Percentiles rank a stretch among this genome's conserved stretches.
phyloP scores from a whole-genome alignment of 2,888 invertebrate genomes.

The Andricus quercusramuli region DNA sequence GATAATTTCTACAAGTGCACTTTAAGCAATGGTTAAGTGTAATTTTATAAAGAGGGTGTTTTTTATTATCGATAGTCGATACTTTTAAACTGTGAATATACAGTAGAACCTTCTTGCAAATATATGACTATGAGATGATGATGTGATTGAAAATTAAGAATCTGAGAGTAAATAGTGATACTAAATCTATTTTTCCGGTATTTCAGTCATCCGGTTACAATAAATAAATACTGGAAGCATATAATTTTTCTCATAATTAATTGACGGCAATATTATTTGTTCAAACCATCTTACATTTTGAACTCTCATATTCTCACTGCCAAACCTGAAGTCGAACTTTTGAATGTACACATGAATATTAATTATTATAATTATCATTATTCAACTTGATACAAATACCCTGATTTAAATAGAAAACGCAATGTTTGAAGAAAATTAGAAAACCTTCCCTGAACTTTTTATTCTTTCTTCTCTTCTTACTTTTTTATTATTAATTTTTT shows the following conservation, averaged over 20 bases:
- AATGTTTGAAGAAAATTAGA: not conserved
- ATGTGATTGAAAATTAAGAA: conserved; percentile 27
- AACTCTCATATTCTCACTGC: conserved; percentile 16
- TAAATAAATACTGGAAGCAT: not conserved
- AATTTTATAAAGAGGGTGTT: not conserved
- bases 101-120: not conserved
- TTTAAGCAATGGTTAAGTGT: not conserved
- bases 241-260: not conserved
- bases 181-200: not conserved
- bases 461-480: no score
- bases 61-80: not conserved
- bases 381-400: not conserved
- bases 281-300: not conserved
- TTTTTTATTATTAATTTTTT: not conserved
- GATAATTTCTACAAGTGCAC: conserved; percentile 23
- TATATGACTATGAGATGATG: conserved; percentile 8
- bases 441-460: not conserved
- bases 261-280: not conserved
- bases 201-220: not conserved
- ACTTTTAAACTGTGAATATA: not conserved
- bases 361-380: not conserved
- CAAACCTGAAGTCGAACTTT: conserved; percentile 2
- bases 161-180: conserved; percentile 2
- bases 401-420: not conserved
- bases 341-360: not conserved